phyloP scores from a whole-genome alignment of 2,888 invertebrate genomes.

The Dexiosoma caninum region DNA sequence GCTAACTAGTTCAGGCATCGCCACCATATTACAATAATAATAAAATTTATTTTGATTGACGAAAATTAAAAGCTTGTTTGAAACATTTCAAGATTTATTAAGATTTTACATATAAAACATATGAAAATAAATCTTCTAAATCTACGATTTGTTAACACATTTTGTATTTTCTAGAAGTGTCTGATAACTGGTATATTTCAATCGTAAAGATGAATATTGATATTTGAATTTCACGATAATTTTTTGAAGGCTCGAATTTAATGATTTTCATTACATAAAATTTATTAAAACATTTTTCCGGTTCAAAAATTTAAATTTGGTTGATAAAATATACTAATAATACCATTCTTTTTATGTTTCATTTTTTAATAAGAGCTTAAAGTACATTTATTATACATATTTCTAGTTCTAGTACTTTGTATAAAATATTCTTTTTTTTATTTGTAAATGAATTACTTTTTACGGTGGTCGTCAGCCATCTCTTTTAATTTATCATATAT shows the following conservation, averaged over 20 bases:
- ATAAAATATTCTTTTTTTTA: slow-evolving; percentile 6
- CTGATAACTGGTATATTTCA: background rate
- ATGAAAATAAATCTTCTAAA: too few species aligned
- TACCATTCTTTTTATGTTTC: background rate
- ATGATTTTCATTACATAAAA: slow-evolving; percentile 13
- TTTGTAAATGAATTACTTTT: slow-evolving; percentile 78
- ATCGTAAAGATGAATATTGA: background rate
- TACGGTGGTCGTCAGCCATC: slow-evolving; percentile 79
- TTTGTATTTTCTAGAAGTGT: too few species aligned
- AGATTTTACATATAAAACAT: background rate
- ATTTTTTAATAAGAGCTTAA: slow-evolving; percentile 35
- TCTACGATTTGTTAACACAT: background rate
- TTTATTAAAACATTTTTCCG: background rate
- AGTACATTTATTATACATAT: background rate
- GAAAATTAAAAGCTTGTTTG: too few species aligned
- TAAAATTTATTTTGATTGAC: too few species aligned
- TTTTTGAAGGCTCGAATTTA: background rate
- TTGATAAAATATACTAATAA: background rate
- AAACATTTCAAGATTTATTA: background rate
- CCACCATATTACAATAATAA: too few species aligned
- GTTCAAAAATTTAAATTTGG: background rate
- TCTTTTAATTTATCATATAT: slow-evolving; percentile 85
- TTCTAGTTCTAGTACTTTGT: slow-evolving; percentile 28
- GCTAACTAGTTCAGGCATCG: too few species aligned
- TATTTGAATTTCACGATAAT: background rate